These are phyloP conservation scores for Schizaphis graminum DNA, from an alignment of 2,888 invertebrate genomes.

Conservation along the genomic window DNA sequence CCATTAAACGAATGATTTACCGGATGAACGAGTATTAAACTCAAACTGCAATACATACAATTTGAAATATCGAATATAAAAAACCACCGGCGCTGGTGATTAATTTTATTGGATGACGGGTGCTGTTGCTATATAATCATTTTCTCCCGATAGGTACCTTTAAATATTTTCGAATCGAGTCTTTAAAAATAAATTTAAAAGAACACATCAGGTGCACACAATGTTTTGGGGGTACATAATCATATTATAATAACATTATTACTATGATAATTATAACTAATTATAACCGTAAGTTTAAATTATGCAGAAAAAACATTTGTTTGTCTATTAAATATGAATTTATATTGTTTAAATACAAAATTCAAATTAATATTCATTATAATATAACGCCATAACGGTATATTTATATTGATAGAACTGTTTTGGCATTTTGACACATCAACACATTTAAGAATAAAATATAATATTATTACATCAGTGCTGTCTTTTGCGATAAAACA, in stretches of 20 bases:
- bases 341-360: neutral
- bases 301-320: neutral
- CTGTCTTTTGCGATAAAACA: neutral
- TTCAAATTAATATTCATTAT: neutral
- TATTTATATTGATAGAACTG: neutral
- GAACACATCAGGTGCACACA: neutral
- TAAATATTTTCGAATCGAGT: neutral
- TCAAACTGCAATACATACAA: neutral
- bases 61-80: neutral
- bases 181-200: neutral
- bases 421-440: neutral
- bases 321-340: neutral
- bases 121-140: neutral
- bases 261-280: neutral
- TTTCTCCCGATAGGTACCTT: neutral
- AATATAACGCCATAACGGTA: too few species aligned
- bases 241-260: neutral
- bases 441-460: neutral
- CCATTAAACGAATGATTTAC: constrained; percentile 14
- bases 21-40: constrained; percentile 15
- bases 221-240: neutral
- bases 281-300: too few species aligned
- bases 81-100: neutral
- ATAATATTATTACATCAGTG: neutral
- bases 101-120: neutral